Percentiles rank a stretch among this genome's conserved stretches.
These are phyloP conservation scores for Scaptomyza montana DNA, from an alignment of 1,140 invertebrate species.

Conservation along the genomic window DNA sequence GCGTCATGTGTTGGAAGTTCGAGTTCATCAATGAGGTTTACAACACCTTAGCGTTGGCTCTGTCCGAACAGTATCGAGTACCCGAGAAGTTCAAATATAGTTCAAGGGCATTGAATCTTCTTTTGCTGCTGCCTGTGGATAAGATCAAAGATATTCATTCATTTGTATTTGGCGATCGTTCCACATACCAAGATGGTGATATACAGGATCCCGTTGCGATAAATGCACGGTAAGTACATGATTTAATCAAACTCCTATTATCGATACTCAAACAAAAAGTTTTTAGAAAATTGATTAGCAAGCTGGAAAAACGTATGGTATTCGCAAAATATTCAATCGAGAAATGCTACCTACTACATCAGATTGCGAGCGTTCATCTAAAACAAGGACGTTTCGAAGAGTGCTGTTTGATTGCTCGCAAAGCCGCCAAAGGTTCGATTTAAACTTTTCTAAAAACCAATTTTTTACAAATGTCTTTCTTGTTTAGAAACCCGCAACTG, in stretches of 20 bases:
- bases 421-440: constrained; percentile 36
- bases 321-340: constrained; percentile 52
- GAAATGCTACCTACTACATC: constrained; percentile 55
- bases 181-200: constrained; percentile 51
- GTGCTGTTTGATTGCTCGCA: constrained; percentile 43
- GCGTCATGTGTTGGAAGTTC: constrained; percentile 80
- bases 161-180: constrained; percentile 71
- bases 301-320: constrained; percentile 42
- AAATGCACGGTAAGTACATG: constrained; percentile 7
- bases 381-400: constrained; percentile 46
- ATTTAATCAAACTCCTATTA: neutral
- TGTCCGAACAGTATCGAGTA: constrained; percentile 53
- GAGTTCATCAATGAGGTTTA: constrained; percentile 78
- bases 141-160: constrained; percentile 44
- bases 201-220: constrained; percentile 26
- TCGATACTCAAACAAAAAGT: neutral
- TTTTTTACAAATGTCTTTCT: neutral
- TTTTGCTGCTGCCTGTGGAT: constrained; percentile 54
- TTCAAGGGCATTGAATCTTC: constrained; percentile 5
- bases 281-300: constrained; percentile 9
- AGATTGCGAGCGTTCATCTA: constrained; percentile 42
- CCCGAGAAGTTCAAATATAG: constrained; percentile 17
- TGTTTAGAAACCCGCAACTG: constrained; percentile 19
- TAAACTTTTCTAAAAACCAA: neutral
- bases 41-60: constrained; percentile 66